Evolutionary conservation across 2,888 invertebrate genomes (phyloP), one percentile per base, ranked within the genome.

Genomic region (Rotaria sp.): DNA sequence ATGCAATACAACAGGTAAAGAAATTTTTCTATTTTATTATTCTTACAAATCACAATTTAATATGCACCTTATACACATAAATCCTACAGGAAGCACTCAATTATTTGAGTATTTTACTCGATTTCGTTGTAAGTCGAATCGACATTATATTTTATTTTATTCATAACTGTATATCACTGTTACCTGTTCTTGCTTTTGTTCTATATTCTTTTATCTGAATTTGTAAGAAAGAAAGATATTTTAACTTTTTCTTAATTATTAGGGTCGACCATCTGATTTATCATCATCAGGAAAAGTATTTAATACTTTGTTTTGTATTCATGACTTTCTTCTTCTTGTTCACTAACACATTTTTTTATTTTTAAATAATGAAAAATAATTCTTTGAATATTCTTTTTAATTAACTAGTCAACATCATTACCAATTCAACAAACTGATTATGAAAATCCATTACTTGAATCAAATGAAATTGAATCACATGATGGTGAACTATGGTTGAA

Each of bases 401-500:
- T 67, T 30, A 11, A 3, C 2, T 21, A 67, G 67, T 35, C 7
- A 67, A 7, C 8, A 15, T 35, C 35, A 13, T 11, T 41, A 45
- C 41, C 7, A 13, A n/a, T 8, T n/a, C 45, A 45, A 80, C 26
- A 13, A 7, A 80, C 5, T n/a, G 80, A 80, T n/a, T 2, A 15
- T 26, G 80, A 80, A 80, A 80, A 80, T 80, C 80, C 80, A 41
- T 45, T 80, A 80, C n/a, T 45, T 80, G 80, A 80, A 41, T 1
- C 26, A 26, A 80, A 80, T n/a, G 45, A 80, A 24, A 7, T 80
- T n/a, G 80, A 80, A 45, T 45, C 24, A 45, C 41, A 45, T 10
- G n/a, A 80, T 80, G 80, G 26, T 13, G 80, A 80, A 45, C 13
- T 80, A n/a, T 80, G 80, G 80, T 80, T 80, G 45, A 41, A 18